A percentile compares a stretch with the other conserved stretches of the same genome.
These are phyloP conservation scores for Latrodectus elegans DNA, from an alignment of 2,888 invertebrate species.

Conservation along the genomic window DNA sequence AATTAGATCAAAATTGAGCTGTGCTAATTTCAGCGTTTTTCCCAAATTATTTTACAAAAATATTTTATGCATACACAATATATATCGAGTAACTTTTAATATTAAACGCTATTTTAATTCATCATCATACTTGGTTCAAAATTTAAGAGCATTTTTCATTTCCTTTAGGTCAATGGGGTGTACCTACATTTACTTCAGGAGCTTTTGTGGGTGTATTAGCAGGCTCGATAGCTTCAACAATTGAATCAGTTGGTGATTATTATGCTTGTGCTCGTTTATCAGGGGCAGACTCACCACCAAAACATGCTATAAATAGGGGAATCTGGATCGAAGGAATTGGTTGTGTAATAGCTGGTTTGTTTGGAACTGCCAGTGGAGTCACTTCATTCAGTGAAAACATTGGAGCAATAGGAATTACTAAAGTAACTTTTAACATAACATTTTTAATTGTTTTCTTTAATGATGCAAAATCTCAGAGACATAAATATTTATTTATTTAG, in stretches of 20 bases:
- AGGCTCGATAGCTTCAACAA: slow-evolving; percentile 85
- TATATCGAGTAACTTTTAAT: too few species aligned
- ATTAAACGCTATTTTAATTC: too few species aligned
- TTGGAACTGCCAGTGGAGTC: slow-evolving; percentile 77
- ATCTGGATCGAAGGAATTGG: slow-evolving; percentile 76
- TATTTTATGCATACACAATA: too few species aligned
- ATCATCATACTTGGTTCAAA: too few species aligned
- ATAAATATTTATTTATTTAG: too few species aligned
- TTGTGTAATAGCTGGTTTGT: slow-evolving; percentile 76
- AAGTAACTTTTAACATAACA: slow-evolving; percentile 34
- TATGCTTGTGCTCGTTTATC: slow-evolving; percentile 85
- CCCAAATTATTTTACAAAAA: too few species aligned
- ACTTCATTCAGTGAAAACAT: slow-evolving; percentile 78
- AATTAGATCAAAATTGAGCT: too few species aligned
- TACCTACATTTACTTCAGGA: slow-evolving; percentile 82
- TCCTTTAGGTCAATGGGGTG: slow-evolving; percentile 81
- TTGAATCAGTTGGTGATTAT: slow-evolving; percentile 91
- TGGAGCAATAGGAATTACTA: slow-evolving; percentile 72
- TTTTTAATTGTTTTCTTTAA: too few species aligned
- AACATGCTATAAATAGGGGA: slow-evolving; percentile 77
- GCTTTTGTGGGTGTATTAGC: slow-evolving; percentile 86
- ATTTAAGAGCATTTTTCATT: too few species aligned
- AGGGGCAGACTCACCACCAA: slow-evolving; percentile 75
- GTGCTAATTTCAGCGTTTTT: too few species aligned
- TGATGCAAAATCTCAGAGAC: too few species aligned